These are phyloP conservation scores for Probosciger aterrimus DNA, from an alignment of 2,113 vertebrate species.

Conservation along the genomic window DNA sequence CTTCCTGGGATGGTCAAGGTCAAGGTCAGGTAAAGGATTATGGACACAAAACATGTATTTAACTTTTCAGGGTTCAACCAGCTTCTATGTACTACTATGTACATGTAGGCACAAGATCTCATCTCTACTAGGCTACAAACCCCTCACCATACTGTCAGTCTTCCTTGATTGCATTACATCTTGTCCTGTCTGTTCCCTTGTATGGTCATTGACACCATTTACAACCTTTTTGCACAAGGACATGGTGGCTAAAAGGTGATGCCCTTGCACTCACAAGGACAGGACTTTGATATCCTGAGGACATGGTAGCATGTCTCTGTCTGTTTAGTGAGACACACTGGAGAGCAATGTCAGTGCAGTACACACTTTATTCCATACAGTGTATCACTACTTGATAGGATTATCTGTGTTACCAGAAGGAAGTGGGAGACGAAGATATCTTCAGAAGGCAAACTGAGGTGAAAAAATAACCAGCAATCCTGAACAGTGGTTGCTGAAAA, in stretches of 20 bases:
- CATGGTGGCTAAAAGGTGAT: neutral
- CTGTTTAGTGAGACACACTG: neutral
- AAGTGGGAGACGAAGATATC: neutral
- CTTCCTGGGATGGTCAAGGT: neutral
- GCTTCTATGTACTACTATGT: neutral
- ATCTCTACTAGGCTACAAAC: neutral
- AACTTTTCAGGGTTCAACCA: neutral
- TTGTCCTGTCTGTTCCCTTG: neutral
- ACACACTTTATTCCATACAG: neutral
- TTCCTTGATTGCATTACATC: neutral
- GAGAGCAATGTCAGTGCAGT: neutral
- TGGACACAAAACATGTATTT: neutral
- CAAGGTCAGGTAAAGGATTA: neutral
- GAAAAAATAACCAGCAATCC: neutral
- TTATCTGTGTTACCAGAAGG: neutral
- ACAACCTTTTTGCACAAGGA: neutral
- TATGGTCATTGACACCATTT: neutral
- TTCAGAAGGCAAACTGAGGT: neutral
- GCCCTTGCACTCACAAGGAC: neutral
- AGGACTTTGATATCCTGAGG: neutral
- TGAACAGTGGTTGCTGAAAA: neutral
- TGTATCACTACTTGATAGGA: neutral
- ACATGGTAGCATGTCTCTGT: neutral
- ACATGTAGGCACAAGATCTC: neutral
- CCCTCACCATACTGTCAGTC: neutral